phyloP scores from a whole-genome alignment of 1,140 invertebrate genomes.

The Ips typographus region DNA sequence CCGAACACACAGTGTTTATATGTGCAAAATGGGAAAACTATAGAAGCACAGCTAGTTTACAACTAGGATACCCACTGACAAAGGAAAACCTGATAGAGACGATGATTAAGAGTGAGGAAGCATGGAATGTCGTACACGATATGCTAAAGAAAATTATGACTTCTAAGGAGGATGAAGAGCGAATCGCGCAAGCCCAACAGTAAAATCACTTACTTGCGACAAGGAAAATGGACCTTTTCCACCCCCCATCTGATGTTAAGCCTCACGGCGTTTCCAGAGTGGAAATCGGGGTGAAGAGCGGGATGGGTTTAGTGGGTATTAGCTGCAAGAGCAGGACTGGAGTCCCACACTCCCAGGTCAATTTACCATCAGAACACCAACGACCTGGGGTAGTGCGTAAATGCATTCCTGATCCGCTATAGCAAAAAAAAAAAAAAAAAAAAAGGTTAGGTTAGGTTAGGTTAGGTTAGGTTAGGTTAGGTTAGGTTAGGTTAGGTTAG shows the following conservation, averaged over 20 bases:
- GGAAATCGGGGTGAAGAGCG: background rate
- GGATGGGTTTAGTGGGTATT: no score
- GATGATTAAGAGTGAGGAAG: slow-evolving; percentile 9
- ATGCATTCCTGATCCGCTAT: no score
- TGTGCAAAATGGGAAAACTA: slow-evolving; percentile 41
- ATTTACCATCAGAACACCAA: no score
- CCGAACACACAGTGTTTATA: background rate
- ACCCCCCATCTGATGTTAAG: slow-evolving; percentile 4
- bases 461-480: background rate
- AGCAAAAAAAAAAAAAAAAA: background rate
- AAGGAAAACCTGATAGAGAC: slow-evolving; percentile 7
- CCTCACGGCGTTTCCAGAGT: slow-evolving; percentile 2
- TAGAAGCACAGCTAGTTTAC: slow-evolving; percentile 17
- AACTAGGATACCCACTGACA: slow-evolving; percentile 53
- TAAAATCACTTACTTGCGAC: background rate
- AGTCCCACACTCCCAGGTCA: no score
- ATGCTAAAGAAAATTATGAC: slow-evolving; percentile 7
- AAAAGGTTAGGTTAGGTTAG: slow-evolving; percentile 1
- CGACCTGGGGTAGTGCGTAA: no score
- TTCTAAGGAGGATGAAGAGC: slow-evolving; percentile 7
- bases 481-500: no score
- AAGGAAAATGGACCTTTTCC: background rate
- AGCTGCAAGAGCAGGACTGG: no score
- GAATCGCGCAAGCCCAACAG: slow-evolving; percentile 4
- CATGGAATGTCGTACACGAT: slow-evolving; percentile 4